Conservation (phyloP, 37 sponge, comb jelly and placozoan genomes). For the Bolinopsis microptera region DNA sequence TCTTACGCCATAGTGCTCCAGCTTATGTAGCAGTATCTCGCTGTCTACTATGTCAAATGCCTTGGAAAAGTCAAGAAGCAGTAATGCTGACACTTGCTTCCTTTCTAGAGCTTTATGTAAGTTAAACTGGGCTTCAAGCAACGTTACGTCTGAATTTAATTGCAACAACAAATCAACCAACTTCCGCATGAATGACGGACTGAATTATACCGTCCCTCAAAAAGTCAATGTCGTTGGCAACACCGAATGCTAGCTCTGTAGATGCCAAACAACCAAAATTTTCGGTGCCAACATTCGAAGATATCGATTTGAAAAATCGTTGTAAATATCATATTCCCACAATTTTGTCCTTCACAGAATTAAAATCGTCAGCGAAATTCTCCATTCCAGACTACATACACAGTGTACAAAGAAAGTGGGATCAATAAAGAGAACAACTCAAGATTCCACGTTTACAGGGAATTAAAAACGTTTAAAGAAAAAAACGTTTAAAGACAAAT, state of each 20-base stretch:
- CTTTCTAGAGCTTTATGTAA: no score
- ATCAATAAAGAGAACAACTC: background rate
- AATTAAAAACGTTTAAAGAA: background rate
- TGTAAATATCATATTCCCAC: background rate
- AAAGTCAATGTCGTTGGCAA: background rate
- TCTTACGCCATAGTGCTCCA: no score
- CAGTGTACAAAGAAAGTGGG: no score
- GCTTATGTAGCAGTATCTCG: no score
- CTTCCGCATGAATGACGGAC: background rate
- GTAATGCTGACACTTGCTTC: no score
- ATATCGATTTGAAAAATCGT: background rate
- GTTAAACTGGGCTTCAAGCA: no score
- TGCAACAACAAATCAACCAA: background rate
- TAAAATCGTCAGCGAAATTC: background rate
- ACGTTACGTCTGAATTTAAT: no score
- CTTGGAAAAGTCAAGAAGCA: no score
- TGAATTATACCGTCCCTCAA: background rate
- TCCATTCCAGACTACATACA: background rate
- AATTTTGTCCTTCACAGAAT: background rate
- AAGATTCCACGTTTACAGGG: background rate
- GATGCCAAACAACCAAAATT: background rate
- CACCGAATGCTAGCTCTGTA: background rate
- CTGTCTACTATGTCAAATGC: no score
- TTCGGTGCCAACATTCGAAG: background rate
- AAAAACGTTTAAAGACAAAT: no score